Conservation (phyloP, 2,888 invertebrate genomes). For the Mythimna vitellina region DNA sequence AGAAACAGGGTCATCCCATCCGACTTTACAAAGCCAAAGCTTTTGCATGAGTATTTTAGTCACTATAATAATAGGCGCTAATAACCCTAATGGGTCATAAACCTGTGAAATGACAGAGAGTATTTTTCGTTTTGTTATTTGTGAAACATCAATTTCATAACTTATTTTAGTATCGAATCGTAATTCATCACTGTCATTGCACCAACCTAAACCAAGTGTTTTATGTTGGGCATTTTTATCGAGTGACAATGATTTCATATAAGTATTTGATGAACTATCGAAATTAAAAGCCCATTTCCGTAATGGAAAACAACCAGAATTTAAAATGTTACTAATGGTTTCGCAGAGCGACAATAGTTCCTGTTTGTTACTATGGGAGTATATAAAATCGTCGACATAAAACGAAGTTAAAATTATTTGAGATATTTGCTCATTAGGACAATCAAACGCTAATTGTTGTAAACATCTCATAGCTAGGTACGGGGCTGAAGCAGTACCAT, state of each 20-base stretch:
- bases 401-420: neutral
- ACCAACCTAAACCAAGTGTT: neutral
- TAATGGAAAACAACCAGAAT: neutral
- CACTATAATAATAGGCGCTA: neutral
- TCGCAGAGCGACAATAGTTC: neutral
- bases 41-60: neutral
- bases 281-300: conserved; percentile 2
- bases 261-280: neutral
- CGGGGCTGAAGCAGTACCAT: neutral
- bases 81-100: neutral
- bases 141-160: conserved; percentile 1
- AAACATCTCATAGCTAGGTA: conserved; percentile 6
- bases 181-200: conserved; percentile 1
- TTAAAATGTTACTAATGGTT: neutral
- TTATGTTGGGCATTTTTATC: neutral
- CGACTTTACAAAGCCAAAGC: neutral
- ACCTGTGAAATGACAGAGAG: neutral
- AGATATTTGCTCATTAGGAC: neutral
- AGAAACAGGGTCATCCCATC: neutral
- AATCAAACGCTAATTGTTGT: neutral
- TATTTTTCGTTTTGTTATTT: neutral
- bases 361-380: neutral
- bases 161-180: neutral
- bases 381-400: neutral
- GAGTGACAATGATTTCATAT: neutral